phyloP scores from a whole-genome alignment of 2,113 vertebrate genomes.

The Rhodinocichla rosea region DNA sequence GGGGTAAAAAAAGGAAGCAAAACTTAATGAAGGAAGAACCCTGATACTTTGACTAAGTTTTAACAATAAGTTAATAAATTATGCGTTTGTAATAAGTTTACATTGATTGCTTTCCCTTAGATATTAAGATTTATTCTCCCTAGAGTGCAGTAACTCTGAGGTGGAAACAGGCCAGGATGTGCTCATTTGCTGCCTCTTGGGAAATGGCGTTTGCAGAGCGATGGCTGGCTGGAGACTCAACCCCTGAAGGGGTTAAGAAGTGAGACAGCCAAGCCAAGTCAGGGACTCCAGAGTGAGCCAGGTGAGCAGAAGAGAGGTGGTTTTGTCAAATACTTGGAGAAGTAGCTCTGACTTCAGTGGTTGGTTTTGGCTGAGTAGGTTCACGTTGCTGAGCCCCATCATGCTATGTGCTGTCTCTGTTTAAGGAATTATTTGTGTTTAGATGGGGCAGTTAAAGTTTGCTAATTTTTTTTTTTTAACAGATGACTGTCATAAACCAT shows the following conservation, averaged over 20 bases:
- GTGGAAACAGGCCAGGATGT: neutral
- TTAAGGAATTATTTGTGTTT: neutral
- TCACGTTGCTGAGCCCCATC: neutral
- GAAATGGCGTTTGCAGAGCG: neutral
- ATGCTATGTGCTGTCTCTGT: accelerated
- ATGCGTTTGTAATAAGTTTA: neutral
- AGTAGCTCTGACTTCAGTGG: neutral
- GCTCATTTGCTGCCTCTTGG: neutral
- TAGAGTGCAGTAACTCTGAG: neutral
- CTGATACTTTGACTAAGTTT: neutral
- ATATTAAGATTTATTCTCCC: neutral
- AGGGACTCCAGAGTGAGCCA: neutral
- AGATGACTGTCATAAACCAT: neutral
- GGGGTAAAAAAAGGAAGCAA: neutral
- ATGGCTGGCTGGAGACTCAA: neutral
- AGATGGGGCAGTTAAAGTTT: neutral
- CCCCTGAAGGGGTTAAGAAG: neutral
- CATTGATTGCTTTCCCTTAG: neutral
- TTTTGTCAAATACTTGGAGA: neutral
- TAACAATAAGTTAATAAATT: neutral
- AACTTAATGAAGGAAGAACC: accelerated
- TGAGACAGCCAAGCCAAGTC: neutral
- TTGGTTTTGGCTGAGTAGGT: neutral
- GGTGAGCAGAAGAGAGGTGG: neutral
- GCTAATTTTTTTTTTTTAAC: neutral